phyloP scores from a whole-genome alignment of 2,113 vertebrate genomes.

The Equus przewalskii region DNA sequence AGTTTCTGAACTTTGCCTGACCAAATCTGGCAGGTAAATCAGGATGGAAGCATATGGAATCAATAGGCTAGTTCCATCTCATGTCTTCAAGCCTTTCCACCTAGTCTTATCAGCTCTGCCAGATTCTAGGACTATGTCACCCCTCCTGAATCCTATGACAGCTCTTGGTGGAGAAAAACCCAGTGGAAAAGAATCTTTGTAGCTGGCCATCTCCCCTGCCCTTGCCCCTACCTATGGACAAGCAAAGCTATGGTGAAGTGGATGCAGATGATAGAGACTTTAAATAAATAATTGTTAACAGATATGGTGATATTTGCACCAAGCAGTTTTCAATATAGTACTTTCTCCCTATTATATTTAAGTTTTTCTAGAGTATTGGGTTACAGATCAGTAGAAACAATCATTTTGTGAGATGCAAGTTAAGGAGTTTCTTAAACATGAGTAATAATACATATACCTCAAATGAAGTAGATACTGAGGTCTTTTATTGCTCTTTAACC shows the following conservation, averaged over 20 bases:
- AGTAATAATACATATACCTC: background rate
- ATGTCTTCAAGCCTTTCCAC: background rate
- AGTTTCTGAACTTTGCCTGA: background rate
- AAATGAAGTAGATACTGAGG: background rate
- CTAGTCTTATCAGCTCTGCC: background rate
- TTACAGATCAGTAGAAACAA: background rate
- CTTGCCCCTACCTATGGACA: constrained; percentile 15
- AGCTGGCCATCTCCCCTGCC: background rate
- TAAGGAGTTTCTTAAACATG: constrained; percentile 14
- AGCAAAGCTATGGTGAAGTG: background rate
- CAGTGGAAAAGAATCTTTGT: background rate
- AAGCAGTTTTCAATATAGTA: background rate
- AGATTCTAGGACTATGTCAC: background rate
- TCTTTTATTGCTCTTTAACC: constrained; percentile 13
- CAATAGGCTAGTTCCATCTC: background rate
- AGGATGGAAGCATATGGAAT: background rate
- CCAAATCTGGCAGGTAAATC: background rate
- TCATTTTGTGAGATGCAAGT: background rate
- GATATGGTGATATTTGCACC: background rate
- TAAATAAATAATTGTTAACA: constrained; percentile 29
- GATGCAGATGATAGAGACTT: background rate
- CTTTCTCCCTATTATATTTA: background rate
- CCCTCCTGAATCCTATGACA: background rate
- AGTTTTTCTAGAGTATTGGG: background rate
- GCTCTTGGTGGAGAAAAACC: background rate